Conservation (phyloP, 2,113 vertebrate species). For the Peucedramus taeniatus region DNA sequence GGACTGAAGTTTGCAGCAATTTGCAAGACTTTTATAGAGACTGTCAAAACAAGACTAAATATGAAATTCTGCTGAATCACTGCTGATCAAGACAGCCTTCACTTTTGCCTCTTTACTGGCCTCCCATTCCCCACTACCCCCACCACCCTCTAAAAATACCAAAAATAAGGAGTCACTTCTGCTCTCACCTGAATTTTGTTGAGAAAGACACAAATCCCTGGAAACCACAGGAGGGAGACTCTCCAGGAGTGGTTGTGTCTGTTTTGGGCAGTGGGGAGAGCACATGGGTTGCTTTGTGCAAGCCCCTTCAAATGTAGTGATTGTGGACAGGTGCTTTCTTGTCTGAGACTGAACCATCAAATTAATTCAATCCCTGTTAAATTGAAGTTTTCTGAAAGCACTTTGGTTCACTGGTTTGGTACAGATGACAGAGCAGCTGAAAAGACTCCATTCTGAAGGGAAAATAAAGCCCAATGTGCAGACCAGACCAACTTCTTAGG, state of each 20-base stretch:
- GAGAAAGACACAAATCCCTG: not conserved
- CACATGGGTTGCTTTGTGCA: not conserved
- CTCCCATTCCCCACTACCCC: not conserved
- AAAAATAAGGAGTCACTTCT: not conserved
- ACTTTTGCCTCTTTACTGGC: not conserved
- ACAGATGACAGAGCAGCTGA: not conserved
- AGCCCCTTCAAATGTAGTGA: not conserved
- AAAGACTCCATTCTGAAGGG: not conserved
- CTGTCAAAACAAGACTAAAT: not conserved
- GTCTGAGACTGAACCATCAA: not conserved
- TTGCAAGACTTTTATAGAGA: not conserved
- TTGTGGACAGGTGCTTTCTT: accelerated
- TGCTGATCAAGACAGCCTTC: not conserved
- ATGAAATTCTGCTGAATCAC: not conserved
- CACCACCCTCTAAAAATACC: not conserved
- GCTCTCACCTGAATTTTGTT: not conserved
- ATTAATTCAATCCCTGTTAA: not conserved
- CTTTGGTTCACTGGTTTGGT: not conserved
- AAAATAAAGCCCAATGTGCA: not conserved
- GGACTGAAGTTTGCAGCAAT: not conserved
- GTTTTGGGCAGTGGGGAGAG: not conserved
- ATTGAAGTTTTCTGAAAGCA: not conserved
- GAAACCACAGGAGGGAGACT: not conserved
- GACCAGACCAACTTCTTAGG: not conserved
- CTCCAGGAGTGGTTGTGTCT: not conserved